These are phyloP conservation scores for Dreissena rostriformis DNA, from an alignment of 1,140 invertebrate species.

Conservation along the genomic window DNA sequence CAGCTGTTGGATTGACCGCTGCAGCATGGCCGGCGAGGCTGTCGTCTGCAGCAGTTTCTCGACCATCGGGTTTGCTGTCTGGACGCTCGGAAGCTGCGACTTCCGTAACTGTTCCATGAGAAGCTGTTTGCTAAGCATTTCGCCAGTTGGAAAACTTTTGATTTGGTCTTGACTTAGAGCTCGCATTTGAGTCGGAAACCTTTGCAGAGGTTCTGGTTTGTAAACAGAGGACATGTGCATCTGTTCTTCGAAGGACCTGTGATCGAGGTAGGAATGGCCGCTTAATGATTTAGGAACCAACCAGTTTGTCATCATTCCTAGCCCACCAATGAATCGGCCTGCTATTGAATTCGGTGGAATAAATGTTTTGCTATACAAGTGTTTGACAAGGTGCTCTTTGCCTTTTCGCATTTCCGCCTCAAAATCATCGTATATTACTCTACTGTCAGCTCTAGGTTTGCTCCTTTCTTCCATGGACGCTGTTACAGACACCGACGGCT, in stretches of 20 bases:
- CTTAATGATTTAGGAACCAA: slow-evolving; percentile 27
- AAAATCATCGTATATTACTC: neutral
- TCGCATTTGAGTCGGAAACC: neutral
- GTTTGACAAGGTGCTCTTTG: slow-evolving; percentile 17
- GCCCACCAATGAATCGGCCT: neutral
- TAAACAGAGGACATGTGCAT: slow-evolving; percentile 13
- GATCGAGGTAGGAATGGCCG: slow-evolving; percentile 12
- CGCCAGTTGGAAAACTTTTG: slow-evolving; percentile 31
- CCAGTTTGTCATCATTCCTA: slow-evolving; percentile 48
- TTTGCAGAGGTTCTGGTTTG: slow-evolving; percentile 1
- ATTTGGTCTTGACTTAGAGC: slow-evolving; percentile 15
- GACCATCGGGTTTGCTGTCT: slow-evolving; percentile 78
- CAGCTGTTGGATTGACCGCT: slow-evolving; percentile 89
- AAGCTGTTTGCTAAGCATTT: slow-evolving; percentile 50
- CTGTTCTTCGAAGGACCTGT: slow-evolving; percentile 20
- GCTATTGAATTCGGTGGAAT: slow-evolving; percentile 8
- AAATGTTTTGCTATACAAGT: slow-evolving; percentile 37
- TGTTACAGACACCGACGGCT: slow-evolving; percentile 18
- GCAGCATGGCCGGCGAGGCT: slow-evolving; percentile 71
- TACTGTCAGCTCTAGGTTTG: neutral
- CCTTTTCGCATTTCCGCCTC: slow-evolving; percentile 24
- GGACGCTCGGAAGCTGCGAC: slow-evolving; percentile 64
- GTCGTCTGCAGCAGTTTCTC: slow-evolving; percentile 75
- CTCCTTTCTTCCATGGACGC: neutral
- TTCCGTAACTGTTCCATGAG: slow-evolving; percentile 54